Base-by-base conservation (phyloP, 2,797 vertebrate species). In the Pipistrellus pipistrellus region DNA sequence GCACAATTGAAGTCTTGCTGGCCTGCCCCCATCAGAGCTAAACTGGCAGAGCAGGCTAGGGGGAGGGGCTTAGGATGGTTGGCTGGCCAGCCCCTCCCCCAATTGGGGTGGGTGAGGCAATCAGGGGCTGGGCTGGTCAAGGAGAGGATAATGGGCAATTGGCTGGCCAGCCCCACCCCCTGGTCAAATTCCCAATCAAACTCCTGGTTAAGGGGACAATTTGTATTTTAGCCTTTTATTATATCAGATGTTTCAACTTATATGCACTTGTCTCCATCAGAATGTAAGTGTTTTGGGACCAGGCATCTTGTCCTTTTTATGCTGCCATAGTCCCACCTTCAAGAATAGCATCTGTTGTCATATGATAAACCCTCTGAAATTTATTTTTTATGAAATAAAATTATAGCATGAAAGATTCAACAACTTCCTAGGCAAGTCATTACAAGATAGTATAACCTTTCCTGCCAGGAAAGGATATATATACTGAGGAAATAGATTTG, bases 361-460 rank as follows among this genome's bases (percentile, higher is more conserved):
- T 59, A 38, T 6, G 8, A 62, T 77, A 87, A 90, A 48, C 7
- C 21, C 21, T 94, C 53, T 35, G 25, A 57, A 68, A 68, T 48
- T 4, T 30, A 41, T 57, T 59, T 82, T 77, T 72, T 55, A 81
- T 69, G 53, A 46, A 88, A 51, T 73, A 10, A 91, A 95, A 78
- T 85, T 35, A 32, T 41, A 84, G 9, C 35, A 59, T 75, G 66
- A 93, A 90, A 84, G n/a, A 84, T 21, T 78, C 32, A 68, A 55
- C 27, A 90, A 32, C 12, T 23, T 77, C n/a, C 41, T 69, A 38
- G 41, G 27, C n/a, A 83, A 69, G 62, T 87, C 46, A 84, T 89
- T 86, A 12, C 7, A 71, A 76, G 66, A 32, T 51, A 71, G 51
- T 53, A 23, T 41, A 91, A 13, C 30, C 51, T 81, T 86, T 86